Base-by-base conservation (phyloP, 2,888 invertebrate species). In the Ophion obscuratus region DNA sequence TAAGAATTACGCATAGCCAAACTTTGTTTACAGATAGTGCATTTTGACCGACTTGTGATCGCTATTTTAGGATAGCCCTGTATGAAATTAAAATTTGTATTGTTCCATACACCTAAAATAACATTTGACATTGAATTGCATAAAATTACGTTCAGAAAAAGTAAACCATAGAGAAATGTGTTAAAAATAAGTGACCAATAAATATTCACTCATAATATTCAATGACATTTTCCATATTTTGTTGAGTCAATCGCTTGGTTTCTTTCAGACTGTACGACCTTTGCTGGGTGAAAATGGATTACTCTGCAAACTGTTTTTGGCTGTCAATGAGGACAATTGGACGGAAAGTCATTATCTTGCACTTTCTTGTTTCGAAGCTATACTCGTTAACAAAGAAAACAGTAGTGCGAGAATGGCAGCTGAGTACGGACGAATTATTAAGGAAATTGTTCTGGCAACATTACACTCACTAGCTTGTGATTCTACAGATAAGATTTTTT, bases 351-450 rank as follows among this genome's bases (percentile, higher is more conserved):
- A 91, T 82, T 90, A 90, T 71, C 77, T 91, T 44, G 91, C 92
- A 2, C 82, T 93, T 44, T 88, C 86, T 20, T 93, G 93, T 70
- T 81, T 94, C 62, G 92, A 92, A 89, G 90, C 89, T 73, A 90
- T 93, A 85, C 74, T 94, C 24, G 31, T 86, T 14, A 92, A 90
- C 59, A 87, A 81, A 62, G 88, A 88, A 57, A 88, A 83, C n/a
- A 88, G 80, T 36, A 80, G 85, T 20, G 73, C 36, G 14, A 74
- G 71, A 4, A 77, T 93, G 80, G 24, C 88, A n/a, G 64, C 84
- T 17, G 90, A 92, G 87, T 90, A 87, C 85, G 84, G 88, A 83
- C 70, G 62, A 71, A 71, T 78, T 7, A 89, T 92, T 4, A 92
- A 90, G 86, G 85, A 89, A 80, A 87, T 90, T 47, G 80, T 79